Base-by-base conservation (phyloP, 2,888 invertebrate species). In the Drosophila maculinotata region DNA sequence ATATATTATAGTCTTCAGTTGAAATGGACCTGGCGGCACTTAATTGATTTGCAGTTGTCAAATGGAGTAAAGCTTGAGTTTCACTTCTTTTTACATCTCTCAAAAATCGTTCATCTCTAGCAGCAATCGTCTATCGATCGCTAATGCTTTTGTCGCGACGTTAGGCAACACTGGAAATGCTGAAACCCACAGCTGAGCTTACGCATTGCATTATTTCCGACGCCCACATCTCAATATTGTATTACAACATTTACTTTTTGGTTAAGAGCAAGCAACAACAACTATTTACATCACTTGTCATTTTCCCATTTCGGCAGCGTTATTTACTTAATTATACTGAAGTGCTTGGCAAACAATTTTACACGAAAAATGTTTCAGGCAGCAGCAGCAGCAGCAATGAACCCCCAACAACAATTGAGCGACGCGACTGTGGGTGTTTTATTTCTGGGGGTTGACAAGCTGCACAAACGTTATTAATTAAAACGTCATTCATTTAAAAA, bases 391-490 rank as follows among this genome's bases (percentile, higher is more conserved):
- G 15, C 35, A 35, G 15, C 49, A 28, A 42, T 20, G 20, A 31
- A 31, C 35, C 52, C 31, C 15, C 42, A 3, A 14, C 30, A 45
- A 45, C 62, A 41, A 62, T 75, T 57, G 44, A 66, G 45, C 31
- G 25, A 45, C 38, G 45, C 12, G 26, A 9, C 31, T 20, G 33
- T 25, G 49, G 12, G 23, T 39, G 35, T 35, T 57, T 33, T 14
- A 14, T 14, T 35, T 6, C 10, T 8, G 56, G 39, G 30, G 20
- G 28, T 41, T 45, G 58, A 54, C 42, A 63, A 58, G 62, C 57
- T 66, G 70, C 79, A 79, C 80, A 89, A 87, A 87, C 83, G 89
- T 87, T 90, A 90, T 90, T 90, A 89, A 90, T 89, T 89, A 89
- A 89, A 90, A 87, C 83, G 90, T 90, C 89, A 88, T 90, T 89